A percentile compares a stretch with the other conserved stretches of the same genome.
Conservation (phyloP, 2,113 vertebrate species). For the Aphyosemion australe region DNA sequence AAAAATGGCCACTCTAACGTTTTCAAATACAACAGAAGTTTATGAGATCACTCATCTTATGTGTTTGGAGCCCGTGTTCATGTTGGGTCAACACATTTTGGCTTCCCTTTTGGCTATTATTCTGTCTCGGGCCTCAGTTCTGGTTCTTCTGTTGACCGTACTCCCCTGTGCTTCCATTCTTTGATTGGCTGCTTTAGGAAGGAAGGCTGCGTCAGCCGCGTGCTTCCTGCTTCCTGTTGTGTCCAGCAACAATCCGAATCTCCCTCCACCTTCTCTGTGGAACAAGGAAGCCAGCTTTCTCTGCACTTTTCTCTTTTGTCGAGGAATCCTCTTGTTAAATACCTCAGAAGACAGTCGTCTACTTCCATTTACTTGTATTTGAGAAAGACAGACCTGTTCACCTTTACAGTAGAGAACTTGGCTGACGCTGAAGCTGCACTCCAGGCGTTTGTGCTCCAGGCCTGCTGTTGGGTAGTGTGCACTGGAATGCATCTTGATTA, state of each 20-base stretch:
- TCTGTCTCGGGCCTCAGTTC: conserved; percentile 39
- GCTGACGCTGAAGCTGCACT: conserved; percentile 28
- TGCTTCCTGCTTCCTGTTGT: conserved; percentile 84
- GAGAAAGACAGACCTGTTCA: conserved; percentile 40
- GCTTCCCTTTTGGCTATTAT: conserved; percentile 49
- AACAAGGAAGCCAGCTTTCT: conserved; percentile 61
- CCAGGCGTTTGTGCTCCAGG: conserved; percentile 26
- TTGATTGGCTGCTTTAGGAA: conserved; percentile 80
- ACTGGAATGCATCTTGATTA: conserved; percentile 71
- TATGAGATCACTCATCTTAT: conserved; percentile 31
- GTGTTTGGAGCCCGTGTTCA: conserved; percentile 16
- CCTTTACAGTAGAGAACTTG: conserved; percentile 35
- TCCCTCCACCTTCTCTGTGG: conserved; percentile 34
- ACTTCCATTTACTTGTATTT: conserved; percentile 22
- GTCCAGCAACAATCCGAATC: conserved; percentile 72
- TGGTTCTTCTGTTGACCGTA: conserved; percentile 45
- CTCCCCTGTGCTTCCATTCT: conserved; percentile 59
- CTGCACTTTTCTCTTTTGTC: conserved; percentile 44
- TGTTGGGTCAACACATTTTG: conserved; percentile 42
- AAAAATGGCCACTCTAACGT: conserved; percentile 31
- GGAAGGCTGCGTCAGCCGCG: conserved; percentile 76
- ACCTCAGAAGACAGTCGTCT: conserved; percentile 18
- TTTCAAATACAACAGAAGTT: conserved; percentile 59
- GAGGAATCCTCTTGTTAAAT: conserved; percentile 60
- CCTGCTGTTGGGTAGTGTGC: conserved; percentile 66